Evolutionary conservation across 2,888 invertebrate species (phyloP).

Genomic region (Rhagophthalmus giganteus): DNA sequence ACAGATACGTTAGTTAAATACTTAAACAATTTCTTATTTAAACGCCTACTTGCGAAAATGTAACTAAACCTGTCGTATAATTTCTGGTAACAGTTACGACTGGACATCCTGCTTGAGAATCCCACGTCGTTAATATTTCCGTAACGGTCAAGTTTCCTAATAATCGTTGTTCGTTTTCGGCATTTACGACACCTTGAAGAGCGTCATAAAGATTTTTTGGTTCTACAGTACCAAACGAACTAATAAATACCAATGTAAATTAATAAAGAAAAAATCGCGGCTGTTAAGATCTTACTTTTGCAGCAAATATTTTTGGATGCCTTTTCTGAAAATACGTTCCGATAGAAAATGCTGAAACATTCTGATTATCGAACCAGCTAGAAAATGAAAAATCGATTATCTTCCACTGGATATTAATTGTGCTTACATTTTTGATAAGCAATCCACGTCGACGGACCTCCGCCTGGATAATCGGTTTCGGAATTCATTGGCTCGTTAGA

Average conservation of each 20-base stretch:
- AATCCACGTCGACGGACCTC: background rate
- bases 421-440: background rate
- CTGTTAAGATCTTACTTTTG: too few species aligned
- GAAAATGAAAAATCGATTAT: too few species aligned
- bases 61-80: slow-evolving; percentile 3
- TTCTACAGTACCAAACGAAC: background rate
- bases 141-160: slow-evolving; percentile 1
- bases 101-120: slow-evolving; percentile 22
- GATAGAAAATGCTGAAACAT: slow-evolving; percentile 24
- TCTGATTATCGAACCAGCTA: slow-evolving; percentile 64
- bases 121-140: slow-evolving; percentile 14
- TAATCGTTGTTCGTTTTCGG: background rate
- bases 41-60: slow-evolving; percentile 8
- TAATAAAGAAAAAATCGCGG: background rate
- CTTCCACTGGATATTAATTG: too few species aligned
- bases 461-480: background rate
- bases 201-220: background rate
- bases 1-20: background rate
- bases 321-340: slow-evolving; percentile 10
- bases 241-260: background rate
- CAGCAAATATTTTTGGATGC: slow-evolving; percentile 12
- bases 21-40: too few species aligned
- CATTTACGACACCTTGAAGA: background rate
- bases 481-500: background rate
- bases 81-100: slow-evolving; percentile 17